A percentile compares a stretch with the other conserved stretches of the same genome.
phyloP scores from a whole-genome alignment of 2,797 vertebrate genomes.

The Allobates femoralis region DNA sequence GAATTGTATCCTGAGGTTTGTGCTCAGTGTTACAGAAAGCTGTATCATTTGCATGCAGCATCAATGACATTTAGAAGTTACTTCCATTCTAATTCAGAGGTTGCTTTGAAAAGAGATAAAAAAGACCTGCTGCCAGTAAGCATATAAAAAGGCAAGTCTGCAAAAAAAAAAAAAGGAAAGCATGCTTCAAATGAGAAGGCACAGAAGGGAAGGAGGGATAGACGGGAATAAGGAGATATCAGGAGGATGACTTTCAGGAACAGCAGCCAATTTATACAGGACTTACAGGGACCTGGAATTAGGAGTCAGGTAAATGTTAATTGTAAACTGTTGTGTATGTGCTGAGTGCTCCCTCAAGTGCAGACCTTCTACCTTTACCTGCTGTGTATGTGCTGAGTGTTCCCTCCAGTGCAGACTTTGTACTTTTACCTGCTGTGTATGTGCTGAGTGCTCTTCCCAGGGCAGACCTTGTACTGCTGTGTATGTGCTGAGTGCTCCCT shows the following conservation, averaged over 20 bases:
- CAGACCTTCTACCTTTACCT: not conserved
- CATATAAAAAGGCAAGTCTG: conserved; percentile 61
- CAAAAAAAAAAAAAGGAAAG: conserved; percentile 64
- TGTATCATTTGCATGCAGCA: conserved; percentile 57
- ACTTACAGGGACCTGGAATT: conserved; percentile 28
- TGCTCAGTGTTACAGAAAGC: conserved; percentile 26
- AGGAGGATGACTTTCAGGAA: conserved; percentile 54
- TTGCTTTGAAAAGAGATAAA: conserved; percentile 54
- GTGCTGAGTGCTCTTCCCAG: too few species aligned
- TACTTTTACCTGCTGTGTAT: too few species aligned
- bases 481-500: too few species aligned
- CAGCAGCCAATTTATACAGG: conserved; percentile 44
- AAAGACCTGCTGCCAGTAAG: conserved; percentile 59
- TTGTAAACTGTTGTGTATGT: not conserved
- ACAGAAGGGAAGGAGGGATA: conserved; percentile 56
- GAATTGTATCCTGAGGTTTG: conserved; percentile 28
- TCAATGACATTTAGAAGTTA: conserved; percentile 64
- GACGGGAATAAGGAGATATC: conserved; percentile 38
- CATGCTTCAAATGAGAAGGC: conserved; percentile 54
- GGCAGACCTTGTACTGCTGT: too few species aligned
- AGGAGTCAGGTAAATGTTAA: conserved; percentile 31
- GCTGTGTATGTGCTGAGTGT: too few species aligned
- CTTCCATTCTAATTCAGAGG: conserved; percentile 58
- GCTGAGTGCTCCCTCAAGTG: not conserved
- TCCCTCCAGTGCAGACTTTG: too few species aligned